Base-by-base conservation (phyloP, 2,797 vertebrate genomes). In the Euphonia xanthogaster region DNA sequence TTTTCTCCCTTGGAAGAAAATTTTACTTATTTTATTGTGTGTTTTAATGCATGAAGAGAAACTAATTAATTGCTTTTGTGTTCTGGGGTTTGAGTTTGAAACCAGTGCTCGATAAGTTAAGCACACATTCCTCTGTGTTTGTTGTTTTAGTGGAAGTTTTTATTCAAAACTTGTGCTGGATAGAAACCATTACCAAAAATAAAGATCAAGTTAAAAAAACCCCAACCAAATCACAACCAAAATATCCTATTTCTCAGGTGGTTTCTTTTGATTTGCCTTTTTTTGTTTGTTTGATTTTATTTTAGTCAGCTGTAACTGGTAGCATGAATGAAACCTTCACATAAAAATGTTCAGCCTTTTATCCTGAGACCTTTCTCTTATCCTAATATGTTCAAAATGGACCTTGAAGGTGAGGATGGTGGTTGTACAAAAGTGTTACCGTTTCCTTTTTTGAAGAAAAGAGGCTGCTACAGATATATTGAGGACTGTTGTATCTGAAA, bases 141-240 rank as follows among this genome's bases (percentile, higher is more conserved):
- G 18, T 45, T 66, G 28, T n/a, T 85, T 54, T 73, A 53, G 45
- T 86, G 60, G 15, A 91, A 21, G 5, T 42, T 83, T 79, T 65
- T 5, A 31, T 80, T 33, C 15, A 53, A 16, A 88, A 39, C 12
- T 54, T 39, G 7, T 48, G 14, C 35, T 73, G 54, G 18, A 20
- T 73, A 42, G 13, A 76, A 93, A 28, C 10, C 10, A 35, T 25
- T 92, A 8, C 31, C 39, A 77, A 73, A 93, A 76, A 10, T 35
- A 35, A 65, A 70, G 24, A 66, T 65, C 6, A 40, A n/a, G 12
- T 75, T 60, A 4, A 60, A 67, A 58, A 82, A 21, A 3, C 0
- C 2, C 3, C n/a, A 74, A 12, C 6, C 4, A 45, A 50, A 11
- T 0, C 3, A 4, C 40, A 74, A 14, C 7, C 3, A 45, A 58